Conservation (phyloP, 2,797 vertebrate species). For the Pelodytes ibericus region DNA sequence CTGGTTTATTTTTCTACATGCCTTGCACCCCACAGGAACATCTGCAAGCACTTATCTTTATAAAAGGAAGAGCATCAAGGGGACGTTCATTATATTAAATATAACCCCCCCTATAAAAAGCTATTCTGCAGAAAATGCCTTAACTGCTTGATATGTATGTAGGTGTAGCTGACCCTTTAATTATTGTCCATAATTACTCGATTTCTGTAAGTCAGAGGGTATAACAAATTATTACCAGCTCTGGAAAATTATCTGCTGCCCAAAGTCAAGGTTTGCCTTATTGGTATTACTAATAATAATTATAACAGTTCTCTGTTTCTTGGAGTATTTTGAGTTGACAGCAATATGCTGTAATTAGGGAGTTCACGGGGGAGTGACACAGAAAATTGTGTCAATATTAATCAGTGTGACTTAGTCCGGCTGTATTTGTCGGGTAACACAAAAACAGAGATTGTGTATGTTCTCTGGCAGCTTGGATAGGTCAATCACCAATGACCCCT, state of each 20-base stretch:
- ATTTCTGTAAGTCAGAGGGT: background rate
- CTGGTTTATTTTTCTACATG: slow-evolving; percentile 61
- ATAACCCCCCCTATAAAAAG: slow-evolving; percentile 66
- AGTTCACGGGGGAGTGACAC: slow-evolving; percentile 20
- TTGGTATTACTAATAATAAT: slow-evolving; percentile 5
- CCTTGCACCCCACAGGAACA: slow-evolving; percentile 65
- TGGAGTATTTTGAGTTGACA: background rate
- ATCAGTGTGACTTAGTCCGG: background rate
- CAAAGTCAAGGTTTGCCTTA: background rate
- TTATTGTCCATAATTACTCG: background rate
- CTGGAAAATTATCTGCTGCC: background rate
- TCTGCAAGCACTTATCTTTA: slow-evolving; percentile 77
- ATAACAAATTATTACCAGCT: background rate
- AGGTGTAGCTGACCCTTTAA: background rate
- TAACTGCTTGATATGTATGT: slow-evolving; percentile 59
- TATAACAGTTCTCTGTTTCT: slow-evolving; percentile 4
- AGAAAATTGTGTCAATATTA: slow-evolving; percentile 19
- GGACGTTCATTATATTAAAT: slow-evolving; percentile 72
- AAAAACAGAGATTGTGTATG: slow-evolving; percentile 11
- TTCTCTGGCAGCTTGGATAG: background rate
- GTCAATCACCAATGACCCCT: background rate
- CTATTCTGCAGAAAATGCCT: slow-evolving; percentile 67
- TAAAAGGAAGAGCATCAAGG: slow-evolving; percentile 74
- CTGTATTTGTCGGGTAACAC: background rate
- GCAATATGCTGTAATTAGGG: background rate